Base-by-base conservation (phyloP, 2,888 invertebrate species). In the Ypsolopha sequella region DNA sequence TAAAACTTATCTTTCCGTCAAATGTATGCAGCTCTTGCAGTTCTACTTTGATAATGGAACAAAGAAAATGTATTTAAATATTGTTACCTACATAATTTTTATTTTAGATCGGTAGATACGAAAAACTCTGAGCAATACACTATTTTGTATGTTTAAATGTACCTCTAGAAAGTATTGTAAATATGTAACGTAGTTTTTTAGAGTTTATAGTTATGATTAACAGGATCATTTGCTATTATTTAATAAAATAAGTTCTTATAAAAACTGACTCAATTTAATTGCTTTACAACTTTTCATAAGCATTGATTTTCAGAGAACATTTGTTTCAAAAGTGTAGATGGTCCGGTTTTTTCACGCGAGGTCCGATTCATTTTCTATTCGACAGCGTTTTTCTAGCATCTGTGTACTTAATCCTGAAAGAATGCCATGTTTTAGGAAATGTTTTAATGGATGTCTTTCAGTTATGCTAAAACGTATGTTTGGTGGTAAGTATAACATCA, bases 401-500 rank as follows among this genome's bases (percentile, higher is more conserved):
- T 41, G 13, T 43, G 24, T 24, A 43, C 9, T 43, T 43, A n/a
- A n/a, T n/a, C n/a, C 7, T 41, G 7, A 13, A 7, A 41, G 11
- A 11, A 43, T 14, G 13, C 13, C 7, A 7, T 41, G 7, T 43
- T 43, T 43, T 24, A 14, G 10, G 8, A 24, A 10, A 33, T 53
- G 53, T 55, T 63, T 66, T 56, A 62, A 64, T 69, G 66, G 64
- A 71, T 71, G 71, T 62, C 66, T 71, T 71, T 71, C 69, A 71
- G 71, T 60, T 48, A 50, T 51, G 49, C 50, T 50, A 54, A 54
- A 48, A 52, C 51, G 59, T 56, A 62, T 60, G 60, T 55, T 53
- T 50, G 38, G 41, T 50, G 9, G 9, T 34, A 13, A 13, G n/a
- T 47, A 10, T 34, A 35, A 24, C 24, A 24, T 34, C 14, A 34